Conservation (phyloP, 2,888 invertebrate genomes). For the Scaptomyza cyrtandrae region DNA sequence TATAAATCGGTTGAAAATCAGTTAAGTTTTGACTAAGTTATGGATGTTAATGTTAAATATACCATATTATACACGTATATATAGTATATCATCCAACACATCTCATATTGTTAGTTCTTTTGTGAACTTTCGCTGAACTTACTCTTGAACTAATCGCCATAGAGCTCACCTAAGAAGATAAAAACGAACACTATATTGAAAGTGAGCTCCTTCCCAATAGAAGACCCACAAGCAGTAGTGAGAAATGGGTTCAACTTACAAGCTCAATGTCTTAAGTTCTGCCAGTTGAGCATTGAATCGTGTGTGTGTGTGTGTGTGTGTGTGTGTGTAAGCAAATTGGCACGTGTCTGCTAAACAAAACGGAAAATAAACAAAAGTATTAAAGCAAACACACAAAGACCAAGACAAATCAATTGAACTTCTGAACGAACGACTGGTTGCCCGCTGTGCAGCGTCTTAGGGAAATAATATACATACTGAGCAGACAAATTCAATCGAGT, state of each 20-base stretch:
- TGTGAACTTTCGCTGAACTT: conserved; percentile 17
- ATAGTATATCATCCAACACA: too few relatives aligned
- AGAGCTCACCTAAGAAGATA: conserved; percentile 22
- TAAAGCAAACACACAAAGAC: conserved; percentile 2
- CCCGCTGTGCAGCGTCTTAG: conserved; percentile 17
- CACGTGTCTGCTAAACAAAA: conserved; percentile 48
- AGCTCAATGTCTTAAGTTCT: conserved; percentile 34
- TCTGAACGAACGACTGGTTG: neutral
- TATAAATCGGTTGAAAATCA: too few relatives aligned
- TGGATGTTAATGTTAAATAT: too few relatives aligned
- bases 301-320: conserved; percentile 26
- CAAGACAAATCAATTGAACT: conserved; percentile 52
- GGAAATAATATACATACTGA: neutral
- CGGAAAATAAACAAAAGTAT: conserved; percentile 1
- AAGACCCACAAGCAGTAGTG: conserved; percentile 69
- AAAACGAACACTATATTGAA: conserved; percentile 51
- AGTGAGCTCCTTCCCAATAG: conserved; percentile 45
- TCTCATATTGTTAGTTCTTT: neutral
- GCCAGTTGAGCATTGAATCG: conserved; percentile 21
- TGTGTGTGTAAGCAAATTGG: conserved; percentile 27
- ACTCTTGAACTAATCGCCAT: conserved; percentile 11
- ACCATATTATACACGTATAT: too few relatives aligned
- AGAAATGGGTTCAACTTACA: conserved; percentile 47
- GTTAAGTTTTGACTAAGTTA: too few relatives aligned
- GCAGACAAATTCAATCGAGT: conserved; percentile 5